Conservation (phyloP, 2,888 invertebrate species). For the Microchrysa polita region DNA sequence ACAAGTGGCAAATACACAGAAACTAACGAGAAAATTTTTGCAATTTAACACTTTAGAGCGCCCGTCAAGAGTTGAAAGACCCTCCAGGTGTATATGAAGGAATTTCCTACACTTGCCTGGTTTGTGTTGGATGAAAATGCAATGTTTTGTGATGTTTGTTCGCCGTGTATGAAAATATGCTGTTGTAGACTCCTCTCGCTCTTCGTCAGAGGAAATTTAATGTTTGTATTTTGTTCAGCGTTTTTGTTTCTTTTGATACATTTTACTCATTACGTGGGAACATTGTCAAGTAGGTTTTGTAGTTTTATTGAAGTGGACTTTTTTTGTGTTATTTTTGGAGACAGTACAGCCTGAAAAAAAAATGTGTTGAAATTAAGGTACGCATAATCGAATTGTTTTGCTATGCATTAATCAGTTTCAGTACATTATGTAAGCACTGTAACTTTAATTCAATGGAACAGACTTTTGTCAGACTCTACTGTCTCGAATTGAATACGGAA, state of each 20-base stretch:
- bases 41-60: slow-evolving; percentile 50
- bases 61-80: slow-evolving; percentile 47
- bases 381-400: too few species aligned
- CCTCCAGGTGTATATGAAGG: slow-evolving; percentile 43
- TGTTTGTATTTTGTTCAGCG: slow-evolving; percentile 19
- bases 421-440: too few species aligned
- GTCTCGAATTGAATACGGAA: too few species aligned
- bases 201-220: slow-evolving; percentile 22
- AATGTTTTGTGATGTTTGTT: background rate
- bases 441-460: too few species aligned
- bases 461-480: too few species aligned
- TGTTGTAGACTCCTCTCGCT: too few species aligned
- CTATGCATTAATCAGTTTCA: too few species aligned
- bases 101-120: slow-evolving; percentile 39
- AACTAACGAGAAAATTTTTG: slow-evolving; percentile 51
- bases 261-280: slow-evolving; percentile 8
- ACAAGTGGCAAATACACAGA: slow-evolving; percentile 50
- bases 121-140: slow-evolving; percentile 4
- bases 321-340: too few species aligned
- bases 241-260: slow-evolving; percentile 7
- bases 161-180: too few species aligned
- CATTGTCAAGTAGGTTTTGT: background rate
- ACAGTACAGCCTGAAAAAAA: too few species aligned
- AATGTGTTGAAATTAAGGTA: too few species aligned
- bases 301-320: too few species aligned